Evolutionary conservation across 2,888 invertebrate species (phyloP), one percentile per base, ranked within the genome.

Genomic region (Coronaproctus castanopsis): DNA sequence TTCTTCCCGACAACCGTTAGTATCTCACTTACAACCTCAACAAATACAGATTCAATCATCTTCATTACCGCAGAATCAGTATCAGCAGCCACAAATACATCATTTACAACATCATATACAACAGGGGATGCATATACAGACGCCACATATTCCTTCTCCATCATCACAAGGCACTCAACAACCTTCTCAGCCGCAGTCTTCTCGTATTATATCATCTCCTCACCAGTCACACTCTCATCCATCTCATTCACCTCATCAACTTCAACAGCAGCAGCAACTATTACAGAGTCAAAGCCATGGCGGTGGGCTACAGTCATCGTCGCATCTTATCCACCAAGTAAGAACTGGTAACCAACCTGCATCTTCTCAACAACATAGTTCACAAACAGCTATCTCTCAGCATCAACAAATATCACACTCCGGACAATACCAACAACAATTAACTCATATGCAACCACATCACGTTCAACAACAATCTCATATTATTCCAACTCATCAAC

Each of bases 31-130:
- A 53, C 21, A 36, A 36, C 53, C 57, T 24, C 57, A 57, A 21
- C 55, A 55, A 24, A 21, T 21, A 5, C 48, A 50, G n/a, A n/a
- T n/a, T n/a, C n/a, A n/a, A n/a, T n/a, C n/a, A n/a, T n/a, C n/a
- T n/a, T n/a, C n/a, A n/a, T n/a, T n/a, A 36, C 57, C 52, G 52
- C 23, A 20, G 20, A 53, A 36, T 21, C 52, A 24, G 1, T 48
- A 52, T 10, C 57, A 57, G 20, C 57, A 57, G 36, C 57, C 52
- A 21, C 57, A 57, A 21, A 52, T 57, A 36, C 57, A 57, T 22
- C 52, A 52, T 20, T 36, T 57, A 48, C 54, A 58, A 3, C 57
- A 57, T 3, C 57, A 57, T 24, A 51, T 52, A 21, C 54, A 54
- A 22, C 58, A 54, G 23, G 19, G 19, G n/a, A 48, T 49, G 8